Evolutionary conservation across 2,888 invertebrate genomes (phyloP).

Genomic region (Drosophila paucipuncta): DNA sequence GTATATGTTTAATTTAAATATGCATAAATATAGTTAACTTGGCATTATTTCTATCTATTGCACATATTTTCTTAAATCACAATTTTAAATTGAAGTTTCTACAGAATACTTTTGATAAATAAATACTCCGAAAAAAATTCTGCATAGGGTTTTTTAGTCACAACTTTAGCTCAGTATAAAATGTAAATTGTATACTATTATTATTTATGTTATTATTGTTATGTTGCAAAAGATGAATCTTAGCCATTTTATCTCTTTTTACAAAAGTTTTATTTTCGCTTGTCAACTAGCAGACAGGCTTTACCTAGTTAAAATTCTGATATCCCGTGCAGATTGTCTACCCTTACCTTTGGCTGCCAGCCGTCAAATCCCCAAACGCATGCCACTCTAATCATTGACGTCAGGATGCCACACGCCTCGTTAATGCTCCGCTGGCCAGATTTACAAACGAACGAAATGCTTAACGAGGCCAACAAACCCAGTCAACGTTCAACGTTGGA

Average conservation of each 20-base stretch:
- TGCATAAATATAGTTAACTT: background rate
- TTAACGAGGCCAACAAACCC: slow-evolving; percentile 56
- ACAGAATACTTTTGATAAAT: background rate
- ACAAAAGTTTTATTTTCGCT: background rate
- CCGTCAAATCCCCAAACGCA: slow-evolving; percentile 53
- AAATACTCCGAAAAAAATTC: background rate
- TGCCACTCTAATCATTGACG: slow-evolving; percentile 68
- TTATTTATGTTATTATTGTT: background rate
- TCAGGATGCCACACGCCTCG: slow-evolving; percentile 64
- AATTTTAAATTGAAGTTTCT: background rate
- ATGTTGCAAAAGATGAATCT: background rate
- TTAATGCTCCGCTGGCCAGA: slow-evolving; percentile 49
- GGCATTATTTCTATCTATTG: background rate
- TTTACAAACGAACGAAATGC: slow-evolving; percentile 33
- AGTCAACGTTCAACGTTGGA: slow-evolving; percentile 18
- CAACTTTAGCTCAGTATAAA: background rate
- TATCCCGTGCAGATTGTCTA: background rate
- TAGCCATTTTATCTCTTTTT: background rate
- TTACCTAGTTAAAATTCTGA: background rate
- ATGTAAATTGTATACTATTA: background rate
- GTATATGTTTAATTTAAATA: background rate
- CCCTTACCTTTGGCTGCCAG: slow-evolving; percentile 1
- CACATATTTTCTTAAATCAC: background rate
- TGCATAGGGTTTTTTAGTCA: no score
- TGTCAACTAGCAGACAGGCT: no score